Evolutionary conservation across 2,797 vertebrate genomes (phyloP).

Genomic region (Valencia hispanica): DNA sequence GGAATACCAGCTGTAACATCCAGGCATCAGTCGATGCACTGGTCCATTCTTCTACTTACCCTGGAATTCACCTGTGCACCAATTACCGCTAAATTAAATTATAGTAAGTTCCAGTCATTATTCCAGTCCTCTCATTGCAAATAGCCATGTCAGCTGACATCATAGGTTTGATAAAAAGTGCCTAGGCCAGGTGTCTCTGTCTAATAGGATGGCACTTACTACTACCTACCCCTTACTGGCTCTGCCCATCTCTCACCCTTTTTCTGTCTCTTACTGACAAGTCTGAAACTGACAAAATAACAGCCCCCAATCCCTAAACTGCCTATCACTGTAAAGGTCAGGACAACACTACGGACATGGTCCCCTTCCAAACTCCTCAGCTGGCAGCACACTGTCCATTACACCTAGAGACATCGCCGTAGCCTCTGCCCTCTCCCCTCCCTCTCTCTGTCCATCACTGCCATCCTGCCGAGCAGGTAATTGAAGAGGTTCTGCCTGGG

Average conservation of each 20-base stretch:
- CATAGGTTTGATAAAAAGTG: conserved; percentile 27
- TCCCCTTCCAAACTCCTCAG: conserved; percentile 40
- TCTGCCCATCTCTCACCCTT: conserved; percentile 22
- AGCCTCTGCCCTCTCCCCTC: conserved; percentile 21
- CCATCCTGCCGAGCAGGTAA: conserved; percentile 60
- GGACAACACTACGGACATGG: conserved; percentile 44
- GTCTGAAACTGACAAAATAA: conserved; percentile 56
- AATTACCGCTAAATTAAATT: background rate
- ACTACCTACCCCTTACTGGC: conserved; percentile 26
- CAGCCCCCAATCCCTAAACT: conserved; percentile 38
- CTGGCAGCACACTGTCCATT: conserved; percentile 54
- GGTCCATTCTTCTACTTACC: background rate
- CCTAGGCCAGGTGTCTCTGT: conserved; percentile 4
- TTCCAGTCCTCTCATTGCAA: background rate
- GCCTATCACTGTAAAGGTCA: conserved; percentile 69
- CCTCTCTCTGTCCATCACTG: conserved; percentile 61
- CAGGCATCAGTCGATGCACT: background rate
- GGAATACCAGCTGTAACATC: background rate
- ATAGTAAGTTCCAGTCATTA: background rate
- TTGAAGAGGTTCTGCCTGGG: conserved; percentile 45
- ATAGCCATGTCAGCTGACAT: background rate
- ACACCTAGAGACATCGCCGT: conserved; percentile 49
- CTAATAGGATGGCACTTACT: conserved; percentile 38
- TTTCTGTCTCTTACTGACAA: conserved; percentile 32
- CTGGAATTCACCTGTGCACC: background rate